Base-by-base conservation (phyloP, 2,797 vertebrate species). In the Onychomys torridus region DNA sequence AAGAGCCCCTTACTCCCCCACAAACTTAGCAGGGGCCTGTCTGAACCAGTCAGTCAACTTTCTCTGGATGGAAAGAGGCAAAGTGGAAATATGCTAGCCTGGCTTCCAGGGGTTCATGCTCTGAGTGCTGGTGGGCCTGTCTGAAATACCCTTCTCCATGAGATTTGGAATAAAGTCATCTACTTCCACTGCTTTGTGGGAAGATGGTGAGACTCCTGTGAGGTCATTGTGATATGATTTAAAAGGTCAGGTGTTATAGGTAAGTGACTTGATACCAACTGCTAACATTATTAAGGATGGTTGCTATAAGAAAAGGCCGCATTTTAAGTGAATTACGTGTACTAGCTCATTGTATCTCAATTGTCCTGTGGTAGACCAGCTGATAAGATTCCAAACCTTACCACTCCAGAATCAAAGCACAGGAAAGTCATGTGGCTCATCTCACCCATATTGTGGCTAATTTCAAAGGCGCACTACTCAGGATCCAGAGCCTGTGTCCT, bases 21-120 rank as follows among this genome's bases (percentile, higher is more conserved):
- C 12, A 7, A 91, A 65, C 78, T 49, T 89, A 78, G 55, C 46
- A 89, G 69, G 37, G 78, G 40, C 37, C 67, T 67, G 59, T 90
- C n/a, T 93, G 93, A 79, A 57, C 49, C 91, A 90, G 40, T 11
- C 81, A 69, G 27, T 90, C 91, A 43, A 25, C 91, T 88, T 91
- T 37, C 59, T 79, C 61, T 46, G 43, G n/a, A 75, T 76, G 69
- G 29, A 87, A 86, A 91, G 91, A 92, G 63, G 65, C 81, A 55
- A 14, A 55, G 9, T 77, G 46, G 49, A 77, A 82, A 59, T 57
- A 55, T 12, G 2, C 19, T 69, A 81, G 27, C 40, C 16, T 78
- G 14, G 27, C 25, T 43, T 65, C 32, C n/a, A 14, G 69, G 82
- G 37, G 12, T 34, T 79, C 83, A 65, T 37, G 27, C 81, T 78